Percentiles rank a stretch among this genome's conserved stretches.
phyloP scores from a whole-genome alignment of 2,888 invertebrate species.

The Drepana falcataria region DNA sequence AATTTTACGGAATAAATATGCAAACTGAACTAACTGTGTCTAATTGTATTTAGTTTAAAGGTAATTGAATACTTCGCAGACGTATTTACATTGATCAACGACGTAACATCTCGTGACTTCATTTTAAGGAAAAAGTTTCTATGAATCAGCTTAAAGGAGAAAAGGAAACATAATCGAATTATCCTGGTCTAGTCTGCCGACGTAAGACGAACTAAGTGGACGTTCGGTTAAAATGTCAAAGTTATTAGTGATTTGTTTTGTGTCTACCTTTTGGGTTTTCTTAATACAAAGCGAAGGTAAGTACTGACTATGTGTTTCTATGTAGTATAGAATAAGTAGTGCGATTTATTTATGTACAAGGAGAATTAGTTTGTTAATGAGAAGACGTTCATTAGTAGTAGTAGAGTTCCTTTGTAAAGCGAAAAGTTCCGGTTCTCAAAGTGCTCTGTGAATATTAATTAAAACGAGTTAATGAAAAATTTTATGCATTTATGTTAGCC shows the following conservation, averaged over 20 bases:
- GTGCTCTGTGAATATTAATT: neutral
- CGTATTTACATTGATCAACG: neutral
- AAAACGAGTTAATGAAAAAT: neutral
- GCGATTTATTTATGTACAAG: too few relatives aligned
- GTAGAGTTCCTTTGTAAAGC: neutral
- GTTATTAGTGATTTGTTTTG: conserved; percentile 19
- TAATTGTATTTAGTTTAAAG: too few relatives aligned
- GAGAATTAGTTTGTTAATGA: neutral
- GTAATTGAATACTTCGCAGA: too few relatives aligned
- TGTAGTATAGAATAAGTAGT: neutral
- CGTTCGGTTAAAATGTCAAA: conserved; percentile 26
- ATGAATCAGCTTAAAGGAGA: neutral
- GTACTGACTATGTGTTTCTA: conserved; percentile 5
- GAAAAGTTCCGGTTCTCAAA: conserved; percentile 6
- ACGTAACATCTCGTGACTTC: conserved; percentile 17
- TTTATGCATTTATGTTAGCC: neutral
- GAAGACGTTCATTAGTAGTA: neutral
- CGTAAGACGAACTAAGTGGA: conserved; percentile 8
- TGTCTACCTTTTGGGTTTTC: conserved; percentile 31
- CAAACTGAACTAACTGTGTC: too few relatives aligned
- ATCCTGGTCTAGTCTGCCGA: conserved; percentile 9
- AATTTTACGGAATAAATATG: too few relatives aligned
- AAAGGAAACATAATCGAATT: neutral
- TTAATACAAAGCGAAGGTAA: conserved; percentile 38
- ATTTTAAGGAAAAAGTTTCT: conserved; percentile 26